Percentiles rank a stretch among this genome's conserved stretches.
phyloP scores from a whole-genome alignment of 2,797 vertebrate genomes.

The Threskiornis aethiopicus region DNA sequence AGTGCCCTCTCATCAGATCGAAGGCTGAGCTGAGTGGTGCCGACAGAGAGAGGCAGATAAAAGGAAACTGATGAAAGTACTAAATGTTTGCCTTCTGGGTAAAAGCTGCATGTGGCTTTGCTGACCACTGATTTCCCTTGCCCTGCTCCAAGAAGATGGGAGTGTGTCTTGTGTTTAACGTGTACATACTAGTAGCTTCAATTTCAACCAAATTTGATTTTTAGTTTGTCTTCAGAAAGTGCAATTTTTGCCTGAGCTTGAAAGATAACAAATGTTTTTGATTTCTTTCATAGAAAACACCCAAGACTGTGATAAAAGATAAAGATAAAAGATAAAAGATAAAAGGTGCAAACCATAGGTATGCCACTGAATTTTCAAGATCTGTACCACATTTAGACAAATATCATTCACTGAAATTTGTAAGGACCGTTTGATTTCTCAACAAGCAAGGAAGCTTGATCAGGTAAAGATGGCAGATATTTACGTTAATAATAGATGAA shows the following conservation, averaged over 20 bases:
- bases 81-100: slow-evolving; percentile 35
- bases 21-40: slow-evolving; percentile 61
- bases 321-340: not conserved
- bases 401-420: not conserved
- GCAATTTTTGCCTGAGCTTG: not conserved
- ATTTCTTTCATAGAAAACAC: not conserved
- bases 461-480: not conserved
- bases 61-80: slow-evolving; percentile 64
- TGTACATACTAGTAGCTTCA: not conserved
- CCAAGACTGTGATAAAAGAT: not conserved
- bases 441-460: not conserved
- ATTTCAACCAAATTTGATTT: not conserved
- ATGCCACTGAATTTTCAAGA: not conserved
- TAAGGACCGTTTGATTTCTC: not conserved
- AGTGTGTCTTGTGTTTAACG: not conserved
- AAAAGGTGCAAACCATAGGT: not conserved
- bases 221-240: not conserved
- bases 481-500: not conserved
- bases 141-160: not conserved
- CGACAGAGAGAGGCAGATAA: slow-evolving; percentile 44
- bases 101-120: not conserved
- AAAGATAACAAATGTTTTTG: not conserved
- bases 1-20: slow-evolving; percentile 77
- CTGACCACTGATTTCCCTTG: not conserved
- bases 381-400: not conserved